A percentile compares a stretch with the other conserved stretches of the same genome.
These are phyloP conservation scores for Thalassoma bifasciatum DNA, from an alignment of 2,113 vertebrate genomes.

Conservation along the genomic window DNA sequence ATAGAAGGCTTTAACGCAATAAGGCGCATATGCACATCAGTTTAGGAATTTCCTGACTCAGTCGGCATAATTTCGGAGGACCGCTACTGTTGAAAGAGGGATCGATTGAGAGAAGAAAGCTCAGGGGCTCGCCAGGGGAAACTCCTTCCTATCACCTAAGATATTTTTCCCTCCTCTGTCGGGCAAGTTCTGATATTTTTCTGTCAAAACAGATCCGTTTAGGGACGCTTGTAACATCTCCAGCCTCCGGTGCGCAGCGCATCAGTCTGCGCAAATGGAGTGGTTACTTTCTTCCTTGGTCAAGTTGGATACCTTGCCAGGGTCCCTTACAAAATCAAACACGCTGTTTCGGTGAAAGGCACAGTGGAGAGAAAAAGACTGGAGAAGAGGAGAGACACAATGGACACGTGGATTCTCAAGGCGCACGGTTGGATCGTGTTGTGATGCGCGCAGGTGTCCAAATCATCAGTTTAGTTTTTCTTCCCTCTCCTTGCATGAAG, in stretches of 20 bases:
- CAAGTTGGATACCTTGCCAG: slow-evolving; percentile 29
- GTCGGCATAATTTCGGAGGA: neutral
- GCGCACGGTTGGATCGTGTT: slow-evolving; percentile 33
- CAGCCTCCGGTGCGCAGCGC: slow-evolving; percentile 42
- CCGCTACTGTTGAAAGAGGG: neutral
- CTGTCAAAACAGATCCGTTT: neutral
- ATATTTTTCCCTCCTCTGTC: too few species aligned
- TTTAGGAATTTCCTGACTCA: slow-evolving; percentile 55
- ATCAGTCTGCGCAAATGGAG: slow-evolving; percentile 35
- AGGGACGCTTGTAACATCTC: slow-evolving; percentile 16
- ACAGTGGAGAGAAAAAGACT: neutral
- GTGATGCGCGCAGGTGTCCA: slow-evolving; percentile 45
- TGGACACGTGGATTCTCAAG: slow-evolving; percentile 50
- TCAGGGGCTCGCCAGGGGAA: neutral
- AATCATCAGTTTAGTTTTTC: neutral
- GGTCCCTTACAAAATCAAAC: neutral
- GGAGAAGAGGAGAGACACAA: neutral
- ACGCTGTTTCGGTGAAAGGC: neutral
- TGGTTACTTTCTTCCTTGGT: neutral
- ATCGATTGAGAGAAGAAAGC: neutral
- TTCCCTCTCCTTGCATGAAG: neutral
- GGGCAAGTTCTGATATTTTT: neutral
- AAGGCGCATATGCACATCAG: slow-evolving; percentile 2
- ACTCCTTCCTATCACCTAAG: too few species aligned
- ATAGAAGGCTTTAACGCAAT: neutral